Percentiles rank a stretch among this genome's conserved stretches.
These are phyloP conservation scores for Sclerodermus sp. DNA, from an alignment of 2,888 invertebrate genomes.

Conservation along the genomic window DNA sequence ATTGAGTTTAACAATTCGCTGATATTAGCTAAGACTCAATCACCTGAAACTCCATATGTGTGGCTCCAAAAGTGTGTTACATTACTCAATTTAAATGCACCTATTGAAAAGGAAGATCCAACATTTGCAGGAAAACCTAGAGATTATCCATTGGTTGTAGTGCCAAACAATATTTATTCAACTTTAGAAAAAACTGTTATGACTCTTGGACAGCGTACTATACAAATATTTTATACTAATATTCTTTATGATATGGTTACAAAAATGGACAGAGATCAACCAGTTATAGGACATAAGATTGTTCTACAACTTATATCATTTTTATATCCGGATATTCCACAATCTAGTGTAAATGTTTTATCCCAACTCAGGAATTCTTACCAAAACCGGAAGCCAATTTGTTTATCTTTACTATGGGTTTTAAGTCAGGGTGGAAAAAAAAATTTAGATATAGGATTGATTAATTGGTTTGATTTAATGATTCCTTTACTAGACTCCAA, in stretches of 20 bases:
- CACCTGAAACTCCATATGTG: constrained; percentile 69
- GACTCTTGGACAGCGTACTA: constrained; percentile 66
- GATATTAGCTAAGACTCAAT: constrained; percentile 64
- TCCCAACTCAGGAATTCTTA: constrained; percentile 71
- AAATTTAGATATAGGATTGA: constrained; percentile 68
- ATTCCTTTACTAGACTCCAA: constrained; percentile 72
- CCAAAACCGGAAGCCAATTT: constrained; percentile 74
- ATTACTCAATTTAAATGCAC: constrained; percentile 66
- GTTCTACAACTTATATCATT: constrained; percentile 71
- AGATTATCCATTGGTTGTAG: constrained; percentile 63
- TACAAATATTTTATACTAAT: constrained; percentile 72
- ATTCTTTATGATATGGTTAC: constrained; percentile 71
- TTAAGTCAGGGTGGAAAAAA: constrained; percentile 72
- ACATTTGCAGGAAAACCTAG: constrained; percentile 63
- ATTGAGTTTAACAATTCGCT: constrained; percentile 62
- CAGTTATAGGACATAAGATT: constrained; percentile 71
- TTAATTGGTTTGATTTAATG: constrained; percentile 77
- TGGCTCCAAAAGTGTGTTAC: constrained; percentile 73
- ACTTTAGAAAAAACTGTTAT: constrained; percentile 61
- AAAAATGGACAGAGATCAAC: constrained; percentile 70
- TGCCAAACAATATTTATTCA: constrained; percentile 59
- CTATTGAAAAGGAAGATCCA: constrained; percentile 67
- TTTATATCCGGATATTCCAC: constrained; percentile 67
- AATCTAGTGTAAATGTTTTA: constrained; percentile 66
- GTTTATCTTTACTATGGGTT: constrained; percentile 74